These are phyloP conservation scores for Strongylocentrotus purpuratus DNA, from an alignment of 35 echinoderm and acorn worm genomes.

Conservation along the genomic window DNA sequence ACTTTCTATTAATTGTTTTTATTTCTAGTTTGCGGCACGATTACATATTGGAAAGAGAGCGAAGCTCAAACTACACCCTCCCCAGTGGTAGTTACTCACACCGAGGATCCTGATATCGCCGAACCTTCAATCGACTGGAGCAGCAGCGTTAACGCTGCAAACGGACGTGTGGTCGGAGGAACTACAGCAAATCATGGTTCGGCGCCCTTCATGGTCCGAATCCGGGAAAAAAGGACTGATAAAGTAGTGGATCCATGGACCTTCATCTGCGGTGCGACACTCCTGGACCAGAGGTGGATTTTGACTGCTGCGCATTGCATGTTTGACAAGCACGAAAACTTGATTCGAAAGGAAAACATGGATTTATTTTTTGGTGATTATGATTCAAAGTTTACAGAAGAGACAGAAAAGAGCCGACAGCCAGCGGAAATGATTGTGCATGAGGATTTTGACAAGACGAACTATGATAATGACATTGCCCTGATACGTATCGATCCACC, in stretches of 20 bases:
- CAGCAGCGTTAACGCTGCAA: background rate
- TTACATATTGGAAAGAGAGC: background rate
- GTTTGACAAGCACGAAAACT: background rate
- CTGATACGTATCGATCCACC: slow-evolving; percentile 66
- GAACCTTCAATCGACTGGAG: background rate
- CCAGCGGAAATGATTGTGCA: slow-evolving; percentile 61
- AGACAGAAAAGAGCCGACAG: slow-evolving; percentile 4
- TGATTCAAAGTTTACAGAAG: slow-evolving; percentile 45
- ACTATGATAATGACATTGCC: slow-evolving; percentile 76
- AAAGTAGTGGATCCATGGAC: slow-evolving; percentile 26
- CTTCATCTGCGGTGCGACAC: slow-evolving; percentile 66
- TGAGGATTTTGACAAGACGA: slow-evolving; percentile 27
- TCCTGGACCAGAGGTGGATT: slow-evolving; percentile 79
- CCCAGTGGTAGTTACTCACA: slow-evolving; percentile 55
- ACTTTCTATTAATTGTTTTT: background rate
- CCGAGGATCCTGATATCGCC: background rate
- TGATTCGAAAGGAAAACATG: background rate
- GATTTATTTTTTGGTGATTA: slow-evolving; percentile 73
- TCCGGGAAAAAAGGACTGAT: background rate
- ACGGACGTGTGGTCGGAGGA: slow-evolving; percentile 66
- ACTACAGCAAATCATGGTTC: slow-evolving; percentile 64
- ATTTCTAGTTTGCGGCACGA: background rate
- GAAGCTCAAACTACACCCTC: slow-evolving; percentile 34
- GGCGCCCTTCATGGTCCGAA: slow-evolving; percentile 79
- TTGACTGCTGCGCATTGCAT: slow-evolving; percentile 75